Conservation (phyloP, 2,888 invertebrate species). For the Yponomeuta malinellus region DNA sequence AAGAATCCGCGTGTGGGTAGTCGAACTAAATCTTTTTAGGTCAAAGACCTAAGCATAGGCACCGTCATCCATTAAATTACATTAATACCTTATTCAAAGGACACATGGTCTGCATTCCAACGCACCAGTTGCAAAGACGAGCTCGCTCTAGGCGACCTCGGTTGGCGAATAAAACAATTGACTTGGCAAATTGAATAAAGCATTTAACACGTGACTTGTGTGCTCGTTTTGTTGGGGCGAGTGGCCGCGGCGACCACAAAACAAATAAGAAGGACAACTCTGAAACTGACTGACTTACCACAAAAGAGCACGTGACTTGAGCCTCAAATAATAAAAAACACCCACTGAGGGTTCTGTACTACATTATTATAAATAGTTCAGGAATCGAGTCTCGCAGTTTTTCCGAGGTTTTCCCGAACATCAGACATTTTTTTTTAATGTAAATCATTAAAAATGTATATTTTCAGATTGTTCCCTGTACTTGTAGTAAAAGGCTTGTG, state of each 20-base stretch:
- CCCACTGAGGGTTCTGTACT: too few species aligned
- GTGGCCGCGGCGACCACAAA: not conserved
- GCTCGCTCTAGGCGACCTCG: not conserved
- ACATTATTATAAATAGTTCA: too few species aligned
- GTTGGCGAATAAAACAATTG: slow-evolving; percentile 56
- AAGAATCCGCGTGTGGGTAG: not conserved
- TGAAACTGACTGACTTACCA: not conserved
- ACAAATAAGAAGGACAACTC: not conserved
- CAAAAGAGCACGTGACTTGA: not conserved
- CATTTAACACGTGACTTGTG: slow-evolving; percentile 47
- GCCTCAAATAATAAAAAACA: too few species aligned
- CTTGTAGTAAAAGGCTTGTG: too few species aligned
- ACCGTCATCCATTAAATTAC: not conserved
- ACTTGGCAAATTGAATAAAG: slow-evolving; percentile 64
- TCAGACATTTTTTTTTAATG: too few species aligned
- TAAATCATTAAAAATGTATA: too few species aligned
- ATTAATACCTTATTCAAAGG: not conserved
- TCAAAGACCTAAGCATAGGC: not conserved
- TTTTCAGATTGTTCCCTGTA: too few species aligned
- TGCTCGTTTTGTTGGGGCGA: not conserved
- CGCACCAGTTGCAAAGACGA: not conserved
- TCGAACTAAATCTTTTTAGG: not conserved
- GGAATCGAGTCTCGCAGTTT: too few species aligned
- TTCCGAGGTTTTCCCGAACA: too few species aligned
- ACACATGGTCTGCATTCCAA: slow-evolving; percentile 1